A percentile compares a stretch with the other conserved stretches of the same genome.
Evolutionary conservation across 92 coral and sea anemone species (phyloP).

Genomic region (Palythoa grandis): DNA sequence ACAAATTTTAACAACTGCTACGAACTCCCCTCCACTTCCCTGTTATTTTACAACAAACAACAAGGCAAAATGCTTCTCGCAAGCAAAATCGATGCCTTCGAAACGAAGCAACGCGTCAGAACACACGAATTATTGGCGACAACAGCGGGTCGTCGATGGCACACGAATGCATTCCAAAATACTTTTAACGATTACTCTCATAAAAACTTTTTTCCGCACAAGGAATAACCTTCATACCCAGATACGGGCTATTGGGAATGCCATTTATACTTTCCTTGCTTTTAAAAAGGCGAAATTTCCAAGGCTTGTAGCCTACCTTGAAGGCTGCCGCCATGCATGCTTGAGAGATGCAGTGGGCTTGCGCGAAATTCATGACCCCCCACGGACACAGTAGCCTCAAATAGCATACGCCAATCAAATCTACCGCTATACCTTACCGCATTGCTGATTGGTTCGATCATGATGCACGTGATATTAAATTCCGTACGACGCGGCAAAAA

Average conservation of each 20-base stretch:
- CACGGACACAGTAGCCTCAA: constrained; percentile 35
- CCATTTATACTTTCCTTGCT: constrained; percentile 17
- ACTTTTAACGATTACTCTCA: constrained; percentile 36
- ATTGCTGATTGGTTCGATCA: constrained; percentile 22
- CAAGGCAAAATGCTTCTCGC: constrained; percentile 44
- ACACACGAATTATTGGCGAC: constrained; percentile 49
- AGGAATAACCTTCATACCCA: constrained; percentile 30
- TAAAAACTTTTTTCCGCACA: constrained; percentile 32
- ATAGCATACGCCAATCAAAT: constrained; percentile 50
- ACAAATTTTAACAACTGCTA: constrained; percentile 30
- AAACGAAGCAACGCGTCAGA: constrained; percentile 55
- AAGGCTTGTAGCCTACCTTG: constrained; percentile 48
- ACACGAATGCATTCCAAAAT: constrained; percentile 48
- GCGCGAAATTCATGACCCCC: constrained; percentile 51
- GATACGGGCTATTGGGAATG: constrained; percentile 19
- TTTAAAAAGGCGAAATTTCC: constrained; percentile 46
- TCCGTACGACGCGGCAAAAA: constrained; percentile 44
- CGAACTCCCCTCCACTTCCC: constrained; percentile 38
- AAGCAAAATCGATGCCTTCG: constrained; percentile 53
- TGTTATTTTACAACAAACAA: constrained; percentile 41
- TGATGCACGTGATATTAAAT: constrained; percentile 42
- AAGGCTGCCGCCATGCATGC: constrained; percentile 56
- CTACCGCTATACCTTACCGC: constrained; percentile 44
- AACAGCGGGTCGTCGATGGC: constrained; percentile 46
- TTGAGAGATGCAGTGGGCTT: constrained; percentile 46